These are phyloP conservation scores for Bujurquina vittata DNA, from an alignment of 2,113 vertebrate genomes.

Conservation along the genomic window DNA sequence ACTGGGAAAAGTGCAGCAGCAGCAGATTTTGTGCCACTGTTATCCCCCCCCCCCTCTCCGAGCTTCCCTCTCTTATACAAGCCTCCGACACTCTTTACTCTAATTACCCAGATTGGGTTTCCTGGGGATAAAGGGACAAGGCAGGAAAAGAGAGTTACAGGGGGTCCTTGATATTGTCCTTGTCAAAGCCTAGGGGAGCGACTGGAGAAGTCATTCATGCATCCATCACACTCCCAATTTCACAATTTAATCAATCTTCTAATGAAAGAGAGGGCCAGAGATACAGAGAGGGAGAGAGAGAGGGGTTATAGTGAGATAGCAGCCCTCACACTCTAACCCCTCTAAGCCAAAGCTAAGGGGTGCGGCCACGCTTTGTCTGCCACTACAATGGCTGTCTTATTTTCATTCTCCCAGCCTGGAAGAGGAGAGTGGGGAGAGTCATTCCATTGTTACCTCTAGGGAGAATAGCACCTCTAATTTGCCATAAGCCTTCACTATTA, in stretches of 20 bases:
- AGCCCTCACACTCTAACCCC: constrained; percentile 68
- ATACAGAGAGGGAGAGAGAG: constrained; percentile 16
- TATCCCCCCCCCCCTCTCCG: constrained; percentile 12
- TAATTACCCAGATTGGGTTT: constrained; percentile 86
- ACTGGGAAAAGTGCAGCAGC: constrained; percentile 70
- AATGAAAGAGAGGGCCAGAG: constrained; percentile 73
- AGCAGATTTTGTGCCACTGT: constrained; percentile 66
- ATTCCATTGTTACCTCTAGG: constrained; percentile 74
- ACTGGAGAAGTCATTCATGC: constrained; percentile 79
- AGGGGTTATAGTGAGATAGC: constrained; percentile 48
- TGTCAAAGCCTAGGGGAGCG: constrained; percentile 78
- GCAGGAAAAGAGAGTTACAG: constrained; percentile 33
- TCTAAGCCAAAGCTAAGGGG: constrained; percentile 77
- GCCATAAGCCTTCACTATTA: constrained; percentile 87
- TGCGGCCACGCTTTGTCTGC: constrained; percentile 79
- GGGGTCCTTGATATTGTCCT: constrained; percentile 80
- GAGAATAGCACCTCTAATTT: constrained; percentile 88
- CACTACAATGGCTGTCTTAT: constrained; percentile 84
- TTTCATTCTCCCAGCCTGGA: constrained; percentile 71
- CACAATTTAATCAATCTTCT: constrained; percentile 86
- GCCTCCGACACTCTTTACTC: constrained; percentile 74
- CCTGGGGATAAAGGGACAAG: constrained; percentile 65
- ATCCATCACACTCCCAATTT: constrained; percentile 81
- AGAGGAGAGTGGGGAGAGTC: constrained; percentile 49
- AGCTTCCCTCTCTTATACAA: constrained; percentile 46